Evolutionary conservation across 2,888 invertebrate species (phyloP), one percentile per base, ranked within the genome.

Genomic region (Tolmerus cingulatus): DNA sequence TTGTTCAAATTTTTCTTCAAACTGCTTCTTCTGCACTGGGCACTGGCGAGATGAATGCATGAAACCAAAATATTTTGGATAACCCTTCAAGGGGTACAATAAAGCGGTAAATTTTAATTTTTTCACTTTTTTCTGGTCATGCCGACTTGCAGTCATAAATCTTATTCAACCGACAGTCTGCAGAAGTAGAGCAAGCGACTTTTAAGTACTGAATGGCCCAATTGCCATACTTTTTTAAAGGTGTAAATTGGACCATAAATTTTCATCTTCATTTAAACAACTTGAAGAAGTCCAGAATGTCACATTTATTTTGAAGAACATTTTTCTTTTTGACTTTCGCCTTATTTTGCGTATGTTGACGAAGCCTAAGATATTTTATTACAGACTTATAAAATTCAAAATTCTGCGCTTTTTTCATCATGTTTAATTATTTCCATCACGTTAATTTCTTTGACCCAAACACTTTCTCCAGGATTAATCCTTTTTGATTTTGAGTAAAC

Each of bases 11-110:
- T 43, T 81, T 81, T 34, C 81, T 46, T 7, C 1, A 27, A 27
- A 16, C n/a, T 30, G 55, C 8, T 30, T 19, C 23, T 51, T 51
- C 46, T 51, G 14, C 19, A 2, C 57, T 23, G 57, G n/a, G 19
- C 57, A 57, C 8, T 23, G n/a, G 1, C 19, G 19, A 16, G 12
- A 12, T 23, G 66, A 19, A 23, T 30, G 55, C 23, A 81, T 30
- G 81, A 16, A 87, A 66, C 40, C 76, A 87, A 87, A 74, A 86
- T 74, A 86, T 74, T 74, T 86, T 37, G 86, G 27, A 46, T 86
- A 74, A 37, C 66, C 46, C 34, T 57, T 40, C n/a, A 34, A 57
- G 37, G 16, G 66, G 37, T 37, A 27, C 66, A 84, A 84, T 84
- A 84, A 84, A 84, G 66, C 40, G 43, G 74, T 84, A 84, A 66